phyloP scores from a whole-genome alignment of 2,888 invertebrate genomes.

The Synanthedon tipuliformis region DNA sequence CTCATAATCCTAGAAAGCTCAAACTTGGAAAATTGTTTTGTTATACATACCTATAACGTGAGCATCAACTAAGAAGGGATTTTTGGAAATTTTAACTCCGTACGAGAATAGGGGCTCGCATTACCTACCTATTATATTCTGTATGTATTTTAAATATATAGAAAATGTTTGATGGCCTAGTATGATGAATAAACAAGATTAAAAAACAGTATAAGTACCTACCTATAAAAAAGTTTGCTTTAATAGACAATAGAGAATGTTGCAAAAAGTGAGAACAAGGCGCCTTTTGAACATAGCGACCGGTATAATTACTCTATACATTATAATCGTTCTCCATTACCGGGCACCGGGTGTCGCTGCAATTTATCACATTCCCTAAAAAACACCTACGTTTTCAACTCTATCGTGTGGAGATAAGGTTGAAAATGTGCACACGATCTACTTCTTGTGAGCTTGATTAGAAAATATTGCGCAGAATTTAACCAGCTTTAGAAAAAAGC shows the following conservation, averaged over 20 bases:
- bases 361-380: constrained; percentile 2
- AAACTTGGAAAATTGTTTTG: too few relatives aligned
- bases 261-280: background rate
- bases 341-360: constrained; percentile 11
- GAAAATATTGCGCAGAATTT: background rate
- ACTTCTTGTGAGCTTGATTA: background rate
- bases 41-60: too few relatives aligned
- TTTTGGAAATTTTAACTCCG: too few relatives aligned
- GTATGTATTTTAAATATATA: too few relatives aligned
- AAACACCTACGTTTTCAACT: background rate
- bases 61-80: too few relatives aligned
- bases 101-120: too few relatives aligned
- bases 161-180: too few relatives aligned
- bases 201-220: too few relatives aligned
- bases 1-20: too few relatives aligned
- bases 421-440: background rate
- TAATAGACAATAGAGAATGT: background rate
- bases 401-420: background rate
- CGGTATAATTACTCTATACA: constrained; percentile 28
- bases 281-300: constrained; percentile 11
- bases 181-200: too few relatives aligned
- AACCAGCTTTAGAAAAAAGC: background rate
- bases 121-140: too few relatives aligned
- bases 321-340: constrained; percentile 14
- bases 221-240: background rate